Conservation (phyloP, 2,888 invertebrate species). For the Girardia tigrina region DNA sequence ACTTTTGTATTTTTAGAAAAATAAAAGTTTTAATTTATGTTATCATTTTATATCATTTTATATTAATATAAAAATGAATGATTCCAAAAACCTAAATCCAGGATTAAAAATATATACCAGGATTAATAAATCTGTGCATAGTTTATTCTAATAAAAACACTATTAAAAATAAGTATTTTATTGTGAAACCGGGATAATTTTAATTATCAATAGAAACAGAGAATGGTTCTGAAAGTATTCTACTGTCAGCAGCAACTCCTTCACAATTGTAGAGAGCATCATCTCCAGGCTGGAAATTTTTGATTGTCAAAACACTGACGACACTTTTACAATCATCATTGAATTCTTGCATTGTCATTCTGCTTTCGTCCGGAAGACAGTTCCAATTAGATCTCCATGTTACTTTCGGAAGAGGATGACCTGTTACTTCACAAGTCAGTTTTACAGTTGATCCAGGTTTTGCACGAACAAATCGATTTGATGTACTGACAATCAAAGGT, state of each 20-base stretch:
- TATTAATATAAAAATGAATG: no score
- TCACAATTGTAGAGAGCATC: constrained; percentile 1
- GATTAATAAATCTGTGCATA: no score
- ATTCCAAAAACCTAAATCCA: no score
- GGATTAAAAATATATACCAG: no score
- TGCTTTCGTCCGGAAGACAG: background rate
- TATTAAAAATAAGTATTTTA: no score
- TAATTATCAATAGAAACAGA: background rate
- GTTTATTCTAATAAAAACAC: no score
- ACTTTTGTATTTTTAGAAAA: no score
- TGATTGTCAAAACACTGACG: constrained; percentile 5
- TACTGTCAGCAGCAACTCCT: background rate
- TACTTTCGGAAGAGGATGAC: background rate
- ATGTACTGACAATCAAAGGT: background rate
- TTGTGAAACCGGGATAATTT: no score
- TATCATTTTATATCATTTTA: no score
- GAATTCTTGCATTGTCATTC: background rate
- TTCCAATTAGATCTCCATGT: constrained; percentile 15
- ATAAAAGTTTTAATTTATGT: no score
- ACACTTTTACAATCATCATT: background rate
- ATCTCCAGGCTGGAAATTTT: background rate
- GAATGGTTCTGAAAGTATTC: background rate
- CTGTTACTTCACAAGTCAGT: constrained; percentile 18
- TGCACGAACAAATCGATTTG: background rate
- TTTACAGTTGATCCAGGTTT: background rate